Percentiles rank a stretch among this genome's conserved stretches.
Evolutionary conservation across 2,888 invertebrate species (phyloP).

Genomic region (Ennomos erosarius): DNA sequence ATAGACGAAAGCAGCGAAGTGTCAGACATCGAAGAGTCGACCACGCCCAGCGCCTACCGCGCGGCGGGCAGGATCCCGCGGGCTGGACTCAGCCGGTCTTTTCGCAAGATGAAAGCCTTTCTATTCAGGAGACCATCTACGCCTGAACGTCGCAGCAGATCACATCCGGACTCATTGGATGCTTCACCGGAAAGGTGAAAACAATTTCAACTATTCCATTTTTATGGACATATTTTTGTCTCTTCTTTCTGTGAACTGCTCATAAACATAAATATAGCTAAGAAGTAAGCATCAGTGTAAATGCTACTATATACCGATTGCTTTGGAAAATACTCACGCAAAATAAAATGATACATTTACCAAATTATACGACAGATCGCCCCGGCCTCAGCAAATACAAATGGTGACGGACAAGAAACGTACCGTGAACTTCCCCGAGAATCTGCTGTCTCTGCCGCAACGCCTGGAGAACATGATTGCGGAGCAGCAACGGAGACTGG

Average conservation of each 20-base stretch:
- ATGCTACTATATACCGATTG: no score
- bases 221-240: background rate
- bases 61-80: constrained; percentile 58
- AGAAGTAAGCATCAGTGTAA: no score
- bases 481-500: constrained; percentile 63
- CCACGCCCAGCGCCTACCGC: constrained; percentile 37
- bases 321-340: no score
- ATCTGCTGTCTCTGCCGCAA: constrained; percentile 66
- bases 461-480: constrained; percentile 63
- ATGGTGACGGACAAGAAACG: constrained; percentile 63
- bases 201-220: background rate
- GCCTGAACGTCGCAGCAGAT: constrained; percentile 44
- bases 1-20: constrained; percentile 28
- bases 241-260: background rate
- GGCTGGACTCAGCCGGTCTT: constrained; percentile 62
- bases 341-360: no score
- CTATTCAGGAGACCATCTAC: constrained; percentile 52
- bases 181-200: constrained; percentile 57
- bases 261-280: no score
- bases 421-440: constrained; percentile 69
- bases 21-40: constrained; percentile 33
- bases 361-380: constrained; percentile 47
- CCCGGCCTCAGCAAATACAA: constrained; percentile 47
- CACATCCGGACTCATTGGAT: constrained; percentile 54
- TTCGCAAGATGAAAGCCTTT: constrained; percentile 60